Evolutionary conservation across 2,797 vertebrate species (phyloP), one percentile per base, ranked within the genome.

Genomic region (Myripristis jacobus): DNA sequence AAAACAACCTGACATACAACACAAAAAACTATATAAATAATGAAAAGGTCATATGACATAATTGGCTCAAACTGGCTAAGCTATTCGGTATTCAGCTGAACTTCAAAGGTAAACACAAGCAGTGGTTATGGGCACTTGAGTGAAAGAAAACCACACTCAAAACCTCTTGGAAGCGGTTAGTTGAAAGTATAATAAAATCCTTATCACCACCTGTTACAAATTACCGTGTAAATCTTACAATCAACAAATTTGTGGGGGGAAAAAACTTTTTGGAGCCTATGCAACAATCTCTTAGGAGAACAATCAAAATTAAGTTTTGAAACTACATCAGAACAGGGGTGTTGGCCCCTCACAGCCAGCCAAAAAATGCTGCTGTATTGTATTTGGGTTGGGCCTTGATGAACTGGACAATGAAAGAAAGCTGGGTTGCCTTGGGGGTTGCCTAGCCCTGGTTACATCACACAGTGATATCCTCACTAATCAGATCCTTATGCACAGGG

Each of bases 391-490:
- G 36, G 34, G 36, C 25, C 67, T 66, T 66, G 8, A 52, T 66
- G 65, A 74, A 54, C 29, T 36, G 2, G 29, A 81, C 47, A 9
- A 10, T 57, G 52, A 76, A 21, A 75, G 41, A 56, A 57, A 61
- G 15, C 21, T 7, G 11, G 59, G 19, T 41, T 56, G 62, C 70
- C 84, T 80, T 10, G 15, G 3, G 81, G 70, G 63, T 58, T 58
- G 74, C 69, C 73, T 13, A 27, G 70, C 38, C 70, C 67, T 65
- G 12, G 59, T 88, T 88, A 83, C 85, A 81, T 89, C 87, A 91
- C 76, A 63, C 80, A 51, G 48, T 4, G 50, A 73, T 76, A 64
- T 67, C 55, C 67, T 51, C 58, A 50, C 60, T 75, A 80, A 88
- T 73, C 65, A 67, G 36, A 75, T 65, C 79, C 84, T 68, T 48